These are phyloP conservation scores for Ennomos erosarius DNA, from an alignment of 2,888 invertebrate species.

Conservation along the genomic window DNA sequence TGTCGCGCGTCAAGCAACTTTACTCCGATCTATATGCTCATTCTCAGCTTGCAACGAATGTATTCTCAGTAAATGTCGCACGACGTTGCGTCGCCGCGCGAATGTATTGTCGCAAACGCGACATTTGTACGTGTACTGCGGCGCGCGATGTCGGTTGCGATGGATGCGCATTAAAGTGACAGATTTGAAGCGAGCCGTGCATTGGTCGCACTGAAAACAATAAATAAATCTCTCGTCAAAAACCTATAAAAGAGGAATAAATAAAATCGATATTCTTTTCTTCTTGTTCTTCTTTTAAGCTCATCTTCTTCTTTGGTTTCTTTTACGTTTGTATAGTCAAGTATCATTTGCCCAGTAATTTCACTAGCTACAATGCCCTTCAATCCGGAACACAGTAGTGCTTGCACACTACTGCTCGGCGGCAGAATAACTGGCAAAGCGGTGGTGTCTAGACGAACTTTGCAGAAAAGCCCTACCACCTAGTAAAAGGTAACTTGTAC, in stretches of 20 bases:
- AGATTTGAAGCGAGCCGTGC: constrained; percentile 69
- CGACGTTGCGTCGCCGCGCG: constrained; percentile 69
- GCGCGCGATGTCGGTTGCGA: constrained; percentile 61
- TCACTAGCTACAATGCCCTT: no score
- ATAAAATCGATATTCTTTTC: no score
- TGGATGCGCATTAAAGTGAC: constrained; percentile 73
- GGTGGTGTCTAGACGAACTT: no score
- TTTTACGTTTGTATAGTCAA: no score
- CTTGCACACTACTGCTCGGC: no score
- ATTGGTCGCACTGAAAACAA: constrained; percentile 64
- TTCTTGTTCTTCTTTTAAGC: no score
- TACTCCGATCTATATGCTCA: constrained; percentile 56
- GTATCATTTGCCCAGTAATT: no score
- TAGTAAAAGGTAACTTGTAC: neutral
- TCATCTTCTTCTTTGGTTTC: no score
- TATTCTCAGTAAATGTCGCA: constrained; percentile 63
- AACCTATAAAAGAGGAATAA: no score
- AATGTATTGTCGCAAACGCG: constrained; percentile 62
- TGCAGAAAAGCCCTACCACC: no score
- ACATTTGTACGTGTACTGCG: constrained; percentile 61
- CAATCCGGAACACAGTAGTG: no score
- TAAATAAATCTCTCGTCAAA: neutral
- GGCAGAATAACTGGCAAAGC: no score
- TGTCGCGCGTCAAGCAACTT: constrained; percentile 27
- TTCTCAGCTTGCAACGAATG: constrained; percentile 58